phyloP scores from a whole-genome alignment of 1,140 invertebrate species.

The Brachionus koreanus region DNA sequence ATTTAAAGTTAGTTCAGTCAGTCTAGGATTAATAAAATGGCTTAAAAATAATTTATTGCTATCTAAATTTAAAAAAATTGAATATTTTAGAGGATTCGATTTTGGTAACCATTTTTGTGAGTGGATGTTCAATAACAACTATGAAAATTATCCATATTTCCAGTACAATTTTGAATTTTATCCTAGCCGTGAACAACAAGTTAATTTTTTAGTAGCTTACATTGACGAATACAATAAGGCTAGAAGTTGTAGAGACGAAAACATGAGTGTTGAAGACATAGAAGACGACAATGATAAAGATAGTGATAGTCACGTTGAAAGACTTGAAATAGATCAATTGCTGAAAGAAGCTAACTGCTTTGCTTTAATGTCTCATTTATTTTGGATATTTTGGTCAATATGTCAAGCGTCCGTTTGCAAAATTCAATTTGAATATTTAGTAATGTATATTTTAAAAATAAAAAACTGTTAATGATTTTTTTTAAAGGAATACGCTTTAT shows the following conservation, averaged over 20 bases:
- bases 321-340: neutral
- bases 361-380: constrained; percentile 37
- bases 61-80: too few relatives aligned
- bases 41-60: too few relatives aligned
- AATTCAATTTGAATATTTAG: constrained; percentile 42
- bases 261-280: neutral
- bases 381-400: constrained; percentile 42
- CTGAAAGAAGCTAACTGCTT: constrained; percentile 36
- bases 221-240: neutral
- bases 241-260: neutral
- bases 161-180: constrained; percentile 66
- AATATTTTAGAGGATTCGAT: constrained; percentile 72
- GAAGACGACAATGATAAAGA: neutral
- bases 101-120: constrained; percentile 93
- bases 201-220: constrained; percentile 54
- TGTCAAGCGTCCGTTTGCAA: neutral
- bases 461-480: neutral
- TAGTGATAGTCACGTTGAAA: neutral
- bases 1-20: too few relatives aligned
- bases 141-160: constrained; percentile 73
- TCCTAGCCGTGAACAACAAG: constrained; percentile 75
- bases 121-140: constrained; percentile 86
- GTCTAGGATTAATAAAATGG: too few relatives aligned
- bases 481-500: constrained; percentile 30
- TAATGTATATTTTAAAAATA: neutral